These are phyloP conservation scores for Carettochelys insculpta DNA, from an alignment of 2,113 vertebrate species.

Conservation along the genomic window DNA sequence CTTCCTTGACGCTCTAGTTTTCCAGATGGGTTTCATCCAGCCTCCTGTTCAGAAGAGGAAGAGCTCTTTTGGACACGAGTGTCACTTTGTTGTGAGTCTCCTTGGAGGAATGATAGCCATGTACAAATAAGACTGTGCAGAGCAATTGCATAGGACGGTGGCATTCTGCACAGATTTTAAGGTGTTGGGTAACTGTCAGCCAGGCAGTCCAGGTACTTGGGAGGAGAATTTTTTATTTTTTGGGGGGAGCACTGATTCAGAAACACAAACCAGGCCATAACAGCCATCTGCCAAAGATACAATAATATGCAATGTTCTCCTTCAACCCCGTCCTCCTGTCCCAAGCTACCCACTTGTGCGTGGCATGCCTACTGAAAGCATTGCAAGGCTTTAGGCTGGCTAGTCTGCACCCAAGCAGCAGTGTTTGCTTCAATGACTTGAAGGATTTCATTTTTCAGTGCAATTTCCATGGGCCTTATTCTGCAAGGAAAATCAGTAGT, in stretches of 20 bases:
- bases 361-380: not conserved
- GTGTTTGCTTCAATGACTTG: not conserved
- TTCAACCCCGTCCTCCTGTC: not conserved
- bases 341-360: not conserved
- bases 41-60: not conserved
- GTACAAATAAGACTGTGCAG: not conserved
- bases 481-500: not conserved
- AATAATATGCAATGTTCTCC: slow-evolving; percentile 71
- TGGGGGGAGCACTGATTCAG: not conserved
- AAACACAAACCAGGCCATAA: slow-evolving; percentile 53
- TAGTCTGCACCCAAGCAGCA: not conserved
- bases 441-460: not conserved
- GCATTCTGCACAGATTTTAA: not conserved
- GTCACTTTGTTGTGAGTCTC: not conserved
- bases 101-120: not conserved
- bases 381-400: not conserved
- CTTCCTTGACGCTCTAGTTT: not conserved
- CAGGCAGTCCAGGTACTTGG: not conserved
- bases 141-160: not conserved
- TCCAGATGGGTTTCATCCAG: not conserved
- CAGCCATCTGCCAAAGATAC: slow-evolving; percentile 79
- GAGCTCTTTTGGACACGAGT: rapidly evolving
- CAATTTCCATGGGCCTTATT: not conserved
- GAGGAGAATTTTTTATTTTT: not conserved
- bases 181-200: not conserved